A percentile compares a stretch with the other conserved stretches of the same genome.
phyloP scores from a whole-genome alignment of 2,888 invertebrate genomes.

The Eristalis pertinax region DNA sequence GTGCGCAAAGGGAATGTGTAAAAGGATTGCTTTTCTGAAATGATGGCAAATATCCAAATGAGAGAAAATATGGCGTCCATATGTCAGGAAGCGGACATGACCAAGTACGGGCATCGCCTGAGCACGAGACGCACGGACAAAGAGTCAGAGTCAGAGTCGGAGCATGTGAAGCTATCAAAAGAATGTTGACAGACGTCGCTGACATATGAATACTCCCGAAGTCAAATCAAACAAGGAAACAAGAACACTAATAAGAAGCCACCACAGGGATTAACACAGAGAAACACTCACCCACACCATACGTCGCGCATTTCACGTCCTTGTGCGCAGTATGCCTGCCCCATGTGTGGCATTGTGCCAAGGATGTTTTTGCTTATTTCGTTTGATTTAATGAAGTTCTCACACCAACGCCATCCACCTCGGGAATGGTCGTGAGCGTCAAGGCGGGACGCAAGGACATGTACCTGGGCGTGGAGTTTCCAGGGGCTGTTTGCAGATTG shows the following conservation, averaged over 20 bases:
- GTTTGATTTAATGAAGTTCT: constrained; percentile 48
- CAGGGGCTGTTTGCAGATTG: constrained; percentile 59
- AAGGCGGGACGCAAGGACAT: constrained; percentile 39
- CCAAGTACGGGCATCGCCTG: constrained; percentile 29
- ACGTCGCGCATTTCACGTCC: constrained; percentile 22
- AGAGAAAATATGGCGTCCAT: constrained; percentile 58
- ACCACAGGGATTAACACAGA: constrained; percentile 1
- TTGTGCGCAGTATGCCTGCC: constrained; percentile 24
- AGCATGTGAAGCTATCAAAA: constrained; percentile 52
- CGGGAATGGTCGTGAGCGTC: background rate
- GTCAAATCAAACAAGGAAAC: constrained; percentile 19
- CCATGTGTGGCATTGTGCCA: constrained; percentile 41
- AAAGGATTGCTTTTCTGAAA: constrained; percentile 41
- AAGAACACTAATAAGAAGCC: constrained; percentile 39
- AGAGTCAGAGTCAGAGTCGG: constrained; percentile 9
- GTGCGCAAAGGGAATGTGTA: constrained; percentile 47
- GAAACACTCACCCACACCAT: background rate
- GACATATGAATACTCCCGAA: constrained; percentile 23
- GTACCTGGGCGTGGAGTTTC: constrained; percentile 44
- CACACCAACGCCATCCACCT: constrained; percentile 10
- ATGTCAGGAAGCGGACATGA: constrained; percentile 25
- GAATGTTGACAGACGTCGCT: constrained; percentile 57
- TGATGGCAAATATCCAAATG: constrained; percentile 62
- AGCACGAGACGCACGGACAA: constrained; percentile 45
- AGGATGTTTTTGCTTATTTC: constrained; percentile 49